phyloP scores from a whole-genome alignment of 2,113 vertebrate species.

The Cricetomys ansorgei region DNA sequence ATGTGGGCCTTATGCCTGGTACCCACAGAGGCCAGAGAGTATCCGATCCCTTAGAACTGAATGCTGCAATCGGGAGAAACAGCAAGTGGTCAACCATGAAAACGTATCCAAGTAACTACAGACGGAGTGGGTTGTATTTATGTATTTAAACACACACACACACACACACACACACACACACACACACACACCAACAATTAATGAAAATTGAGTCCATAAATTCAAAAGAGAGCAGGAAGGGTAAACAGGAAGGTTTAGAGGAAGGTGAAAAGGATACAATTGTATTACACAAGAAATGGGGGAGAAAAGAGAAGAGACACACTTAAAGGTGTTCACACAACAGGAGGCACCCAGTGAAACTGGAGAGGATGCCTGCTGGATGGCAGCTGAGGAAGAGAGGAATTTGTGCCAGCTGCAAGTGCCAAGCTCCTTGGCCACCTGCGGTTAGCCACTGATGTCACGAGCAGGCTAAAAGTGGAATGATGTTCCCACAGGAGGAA shows the following conservation, averaged over 20 bases:
- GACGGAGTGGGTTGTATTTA: neutral
- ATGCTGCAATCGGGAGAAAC: neutral
- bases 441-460: slow-evolving; percentile 38
- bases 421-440: slow-evolving; percentile 51
- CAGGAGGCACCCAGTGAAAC: neutral
- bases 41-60: neutral
- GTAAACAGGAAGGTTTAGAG: neutral
- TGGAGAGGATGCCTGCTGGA: neutral
- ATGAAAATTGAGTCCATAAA: neutral
- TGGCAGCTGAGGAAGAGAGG: neutral
- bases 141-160: neutral
- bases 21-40: neutral
- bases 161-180: neutral
- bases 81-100: neutral
- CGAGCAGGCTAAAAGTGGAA: slow-evolving; percentile 56
- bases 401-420: neutral
- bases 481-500: slow-evolving; percentile 6
- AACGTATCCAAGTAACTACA: neutral
- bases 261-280: neutral
- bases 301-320: neutral
- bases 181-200: neutral
- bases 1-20: neutral
- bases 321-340: neutral
- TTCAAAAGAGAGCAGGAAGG: neutral
- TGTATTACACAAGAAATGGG: neutral